phyloP scores from a whole-genome alignment of 2,797 vertebrate genomes.

The Malurus leucopterus region DNA sequence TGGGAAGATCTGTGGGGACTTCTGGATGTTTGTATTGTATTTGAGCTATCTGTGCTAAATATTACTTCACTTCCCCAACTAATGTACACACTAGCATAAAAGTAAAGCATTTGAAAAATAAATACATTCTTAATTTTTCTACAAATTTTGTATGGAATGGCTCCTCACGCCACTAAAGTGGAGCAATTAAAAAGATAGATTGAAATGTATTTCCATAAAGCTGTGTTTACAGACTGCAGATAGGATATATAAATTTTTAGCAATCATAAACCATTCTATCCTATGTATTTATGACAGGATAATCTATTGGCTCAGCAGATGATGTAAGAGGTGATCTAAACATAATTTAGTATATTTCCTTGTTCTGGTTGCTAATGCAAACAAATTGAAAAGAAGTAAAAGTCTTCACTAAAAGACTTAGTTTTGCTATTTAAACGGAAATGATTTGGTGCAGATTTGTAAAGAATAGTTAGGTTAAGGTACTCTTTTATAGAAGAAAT shows the following conservation, averaged over 20 bases:
- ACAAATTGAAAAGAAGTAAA: not conserved
- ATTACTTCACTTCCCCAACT: not conserved
- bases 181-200: not conserved
- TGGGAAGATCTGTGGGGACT: too few species aligned
- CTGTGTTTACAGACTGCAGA: not conserved
- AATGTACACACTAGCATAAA: not conserved
- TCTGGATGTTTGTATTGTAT: not conserved
- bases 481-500: not conserved
- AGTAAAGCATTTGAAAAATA: not conserved
- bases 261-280: not conserved
- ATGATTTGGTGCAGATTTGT: not conserved
- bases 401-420: not conserved
- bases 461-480: not conserved
- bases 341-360: not conserved
- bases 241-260: not conserved
- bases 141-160: not conserved
- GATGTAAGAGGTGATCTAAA: not conserved
- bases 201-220: not conserved
- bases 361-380: not conserved
- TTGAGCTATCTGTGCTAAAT: not conserved
- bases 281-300: not conserved
- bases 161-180: not conserved
- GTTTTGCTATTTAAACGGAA: not conserved
- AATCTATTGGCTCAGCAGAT: not conserved
- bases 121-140: not conserved